phyloP scores from a whole-genome alignment of 2,113 vertebrate genomes.

The Typhlomys cinereus region DNA sequence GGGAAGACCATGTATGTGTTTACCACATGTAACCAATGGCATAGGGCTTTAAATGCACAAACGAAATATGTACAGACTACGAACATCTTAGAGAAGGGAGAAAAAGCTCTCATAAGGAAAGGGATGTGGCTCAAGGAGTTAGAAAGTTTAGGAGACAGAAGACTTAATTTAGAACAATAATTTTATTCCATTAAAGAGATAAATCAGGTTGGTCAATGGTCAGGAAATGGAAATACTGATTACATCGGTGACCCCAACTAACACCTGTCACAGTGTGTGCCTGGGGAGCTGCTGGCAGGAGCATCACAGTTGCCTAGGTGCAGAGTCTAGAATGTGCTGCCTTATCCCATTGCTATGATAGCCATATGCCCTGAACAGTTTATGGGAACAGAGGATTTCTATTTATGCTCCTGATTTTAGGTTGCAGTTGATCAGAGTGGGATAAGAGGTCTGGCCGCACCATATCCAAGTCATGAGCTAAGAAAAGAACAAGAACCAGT shows the following conservation, averaged over 20 bases:
- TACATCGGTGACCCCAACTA: neutral
- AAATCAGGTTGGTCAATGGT: neutral
- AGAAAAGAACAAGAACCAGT: too few relatives aligned
- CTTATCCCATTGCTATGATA: too few relatives aligned
- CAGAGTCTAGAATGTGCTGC: neutral
- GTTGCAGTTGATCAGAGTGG: too few relatives aligned
- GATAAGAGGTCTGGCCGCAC: too few relatives aligned
- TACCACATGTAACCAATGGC: neutral
- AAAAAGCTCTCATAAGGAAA: neutral
- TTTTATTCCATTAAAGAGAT: neutral
- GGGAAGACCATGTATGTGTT: too few relatives aligned
- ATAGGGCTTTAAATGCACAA: accelerated
- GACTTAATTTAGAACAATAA: neutral
- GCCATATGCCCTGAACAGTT: too few relatives aligned
- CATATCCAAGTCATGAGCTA: too few relatives aligned
- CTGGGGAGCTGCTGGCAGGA: accelerated
- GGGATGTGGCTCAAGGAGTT: neutral
- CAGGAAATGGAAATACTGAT: neutral
- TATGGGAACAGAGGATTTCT: too few relatives aligned
- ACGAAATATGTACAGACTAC: accelerated
- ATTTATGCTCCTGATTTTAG: too few relatives aligned
- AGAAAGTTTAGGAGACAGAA: neutral
- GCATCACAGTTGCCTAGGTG: accelerated
- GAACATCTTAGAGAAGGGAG: neutral
- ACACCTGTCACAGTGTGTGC: accelerated